Base-by-base conservation (phyloP, 2,113 vertebrate genomes). In the Leucoraja erinaceus region DNA sequence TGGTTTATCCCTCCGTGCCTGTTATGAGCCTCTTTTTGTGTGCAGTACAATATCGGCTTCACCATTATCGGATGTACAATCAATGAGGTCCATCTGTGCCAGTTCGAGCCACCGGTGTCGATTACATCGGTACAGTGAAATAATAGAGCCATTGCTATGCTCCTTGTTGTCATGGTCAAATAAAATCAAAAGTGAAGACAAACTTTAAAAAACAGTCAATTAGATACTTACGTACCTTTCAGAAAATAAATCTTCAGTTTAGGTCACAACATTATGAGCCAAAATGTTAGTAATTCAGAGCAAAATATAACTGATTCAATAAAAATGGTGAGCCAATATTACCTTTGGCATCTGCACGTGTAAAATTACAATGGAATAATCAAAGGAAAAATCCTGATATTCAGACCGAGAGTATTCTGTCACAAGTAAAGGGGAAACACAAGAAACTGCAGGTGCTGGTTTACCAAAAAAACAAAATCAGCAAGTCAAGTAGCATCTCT, bases 161-260 rank as follows among this genome's bases (percentile, higher is more conserved):
- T 28, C 93, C 20, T 94, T 96, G 96, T 96, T 95, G 96, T 96
- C 95, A 96, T 94, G 33, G 94, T 93, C 94, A 93, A 93, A 93
- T 94, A 93, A 95, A 95, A 96, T 96, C 95, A 96, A 94, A 93
- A 94, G 11, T 11, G 47, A 66, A 72, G 18, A 28, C 1, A 22
- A 9, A 38, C 8, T 22, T 25, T 47, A 25, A 70, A 68, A 47
- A 72, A 22, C 38, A 47, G 72, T 70, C 33, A 68, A 25, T 11
- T 70, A 68, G 14, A 70, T 70, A 72, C 66, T 25, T 3, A 72
- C 2, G 14, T 4, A 63, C 12, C 8, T 61, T 14, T 5, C 31
- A 18, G 63, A 31, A 88, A 75, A 61, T 47, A 16, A 63, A 16
- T 72, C 70, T 88, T n/a, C 59, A 88, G 63, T 6, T 70, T 70